phyloP scores from a whole-genome alignment of 2,888 invertebrate species.

The Campaea margaritaria region DNA sequence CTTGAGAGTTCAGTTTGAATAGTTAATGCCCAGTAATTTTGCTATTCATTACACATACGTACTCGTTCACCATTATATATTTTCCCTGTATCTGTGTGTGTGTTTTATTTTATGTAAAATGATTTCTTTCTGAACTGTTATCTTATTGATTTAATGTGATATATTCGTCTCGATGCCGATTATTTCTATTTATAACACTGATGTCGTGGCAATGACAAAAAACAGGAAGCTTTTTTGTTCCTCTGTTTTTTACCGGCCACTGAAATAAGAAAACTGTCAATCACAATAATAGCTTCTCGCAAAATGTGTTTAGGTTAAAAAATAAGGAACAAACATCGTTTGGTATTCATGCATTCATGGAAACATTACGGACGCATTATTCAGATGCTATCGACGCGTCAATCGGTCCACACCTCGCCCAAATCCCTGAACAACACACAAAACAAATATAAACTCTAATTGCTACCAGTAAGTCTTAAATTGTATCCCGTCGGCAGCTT shows the following conservation, averaged over 20 bases:
- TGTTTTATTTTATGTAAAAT: too few relatives aligned
- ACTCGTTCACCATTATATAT: too few relatives aligned
- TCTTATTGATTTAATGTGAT: not conserved
- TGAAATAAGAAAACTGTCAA: slow-evolving; percentile 43
- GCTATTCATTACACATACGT: too few relatives aligned
- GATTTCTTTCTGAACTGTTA: too few relatives aligned
- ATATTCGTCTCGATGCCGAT: not conserved
- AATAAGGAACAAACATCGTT: slow-evolving; percentile 53
- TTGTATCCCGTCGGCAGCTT: not conserved
- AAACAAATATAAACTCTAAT: slow-evolving; percentile 14
- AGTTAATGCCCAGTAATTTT: too few relatives aligned
- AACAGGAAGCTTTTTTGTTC: slow-evolving; percentile 59
- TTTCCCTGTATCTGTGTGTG: too few relatives aligned
- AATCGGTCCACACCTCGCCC: slow-evolving; percentile 60
- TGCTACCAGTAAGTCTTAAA: not conserved
- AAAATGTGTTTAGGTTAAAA: slow-evolving; percentile 44
- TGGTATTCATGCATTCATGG: slow-evolving; percentile 71
- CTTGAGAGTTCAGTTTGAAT: too few relatives aligned
- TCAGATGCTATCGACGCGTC: slow-evolving; percentile 62
- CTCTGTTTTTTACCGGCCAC: not conserved
- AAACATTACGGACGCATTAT: slow-evolving; percentile 59
- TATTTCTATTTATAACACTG: not conserved
- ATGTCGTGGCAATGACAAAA: not conserved
- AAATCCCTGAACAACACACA: slow-evolving; percentile 1
- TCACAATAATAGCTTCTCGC: slow-evolving; percentile 50